phyloP scores from a whole-genome alignment of 2,113 vertebrate genomes.

The Heterotilapia buettikoferi region DNA sequence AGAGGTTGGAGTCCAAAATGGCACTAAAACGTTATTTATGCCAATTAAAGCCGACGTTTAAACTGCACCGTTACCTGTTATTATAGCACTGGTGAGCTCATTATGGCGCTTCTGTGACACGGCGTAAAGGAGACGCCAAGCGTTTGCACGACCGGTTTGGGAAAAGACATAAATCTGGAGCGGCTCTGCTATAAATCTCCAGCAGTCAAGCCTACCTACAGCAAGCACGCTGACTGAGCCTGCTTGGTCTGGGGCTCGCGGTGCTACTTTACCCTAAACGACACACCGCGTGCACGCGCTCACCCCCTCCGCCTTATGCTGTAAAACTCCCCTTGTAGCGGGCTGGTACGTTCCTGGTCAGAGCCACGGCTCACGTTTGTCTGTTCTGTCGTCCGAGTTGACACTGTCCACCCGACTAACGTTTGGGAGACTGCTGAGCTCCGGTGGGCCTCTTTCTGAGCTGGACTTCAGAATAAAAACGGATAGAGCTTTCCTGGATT shows the following conservation, averaged over 20 bases:
- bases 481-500: background rate
- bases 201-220: background rate
- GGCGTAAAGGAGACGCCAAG: background rate
- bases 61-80: background rate
- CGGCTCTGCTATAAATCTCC: constrained; percentile 25
- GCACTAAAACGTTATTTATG: background rate
- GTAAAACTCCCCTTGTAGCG: background rate
- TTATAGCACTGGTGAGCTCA: background rate
- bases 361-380: background rate
- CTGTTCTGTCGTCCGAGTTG: background rate
- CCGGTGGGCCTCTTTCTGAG: background rate
- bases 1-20: background rate
- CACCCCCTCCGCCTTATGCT: background rate
- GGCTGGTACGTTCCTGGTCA: background rate
- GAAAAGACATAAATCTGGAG: constrained; percentile 15
- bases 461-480: background rate
- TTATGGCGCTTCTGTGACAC: background rate
- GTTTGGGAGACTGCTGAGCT: background rate
- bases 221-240: constrained; percentile 11
- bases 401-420: background rate
- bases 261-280: constrained; percentile 34
- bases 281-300: constrained; percentile 13
- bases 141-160: background rate
- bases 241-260: constrained; percentile 21
- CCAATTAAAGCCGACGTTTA: background rate